Evolutionary conservation across 2,797 vertebrate species (phyloP).

Genomic region (Sparus aurata): DNA sequence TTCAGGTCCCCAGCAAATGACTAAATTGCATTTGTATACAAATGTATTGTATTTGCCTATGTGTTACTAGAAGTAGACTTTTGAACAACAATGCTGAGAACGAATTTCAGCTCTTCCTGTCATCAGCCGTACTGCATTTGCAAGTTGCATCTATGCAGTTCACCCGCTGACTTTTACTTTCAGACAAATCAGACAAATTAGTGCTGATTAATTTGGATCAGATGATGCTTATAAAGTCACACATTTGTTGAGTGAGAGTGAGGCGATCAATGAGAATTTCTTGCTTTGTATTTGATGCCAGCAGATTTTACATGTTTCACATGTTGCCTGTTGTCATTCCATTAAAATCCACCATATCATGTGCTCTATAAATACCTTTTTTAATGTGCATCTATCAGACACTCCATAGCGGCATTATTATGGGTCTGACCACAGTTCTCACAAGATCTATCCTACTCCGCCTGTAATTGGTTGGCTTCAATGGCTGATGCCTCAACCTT

Average conservation of each 20-base stretch:
- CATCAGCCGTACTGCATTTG: neutral
- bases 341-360: slow-evolving; percentile 32
- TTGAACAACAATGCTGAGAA: neutral
- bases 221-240: neutral
- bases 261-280: neutral
- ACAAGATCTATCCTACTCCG: too few relatives aligned
- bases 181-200: too few relatives aligned
- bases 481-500: too few relatives aligned
- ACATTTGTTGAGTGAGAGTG: neutral
- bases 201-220: neutral
- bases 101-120: neutral
- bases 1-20: too few relatives aligned
- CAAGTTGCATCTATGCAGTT: neutral
- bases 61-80: neutral
- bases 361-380: slow-evolving; percentile 22
- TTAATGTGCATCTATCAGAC: slow-evolving; percentile 8
- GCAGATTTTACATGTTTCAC: slow-evolving; percentile 21
- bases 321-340: slow-evolving; percentile 29
- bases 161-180: neutral
- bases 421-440: too few relatives aligned
- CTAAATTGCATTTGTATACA: too few relatives aligned
- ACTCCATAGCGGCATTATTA: too few relatives aligned
- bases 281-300: neutral
- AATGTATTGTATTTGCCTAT: neutral
- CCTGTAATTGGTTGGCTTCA: too few relatives aligned